A percentile compares a stretch with the other conserved stretches of the same genome.
Conservation (phyloP, 1,140 invertebrate genomes). For the Radopholus similis region DNA sequence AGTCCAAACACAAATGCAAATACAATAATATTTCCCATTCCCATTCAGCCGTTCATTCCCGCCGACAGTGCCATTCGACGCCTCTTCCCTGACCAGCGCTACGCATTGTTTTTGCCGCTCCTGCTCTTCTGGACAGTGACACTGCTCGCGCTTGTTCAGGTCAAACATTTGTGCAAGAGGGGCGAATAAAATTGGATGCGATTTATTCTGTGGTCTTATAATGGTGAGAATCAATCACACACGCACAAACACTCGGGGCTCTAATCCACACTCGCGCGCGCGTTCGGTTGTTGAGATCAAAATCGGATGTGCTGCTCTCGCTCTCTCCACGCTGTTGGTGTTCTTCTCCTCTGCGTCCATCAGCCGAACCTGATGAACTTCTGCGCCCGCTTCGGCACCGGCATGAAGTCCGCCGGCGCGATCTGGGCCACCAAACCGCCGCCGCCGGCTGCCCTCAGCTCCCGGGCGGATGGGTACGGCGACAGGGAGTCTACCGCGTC, state of each 20-base stretch:
- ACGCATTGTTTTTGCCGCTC: conserved; percentile 6
- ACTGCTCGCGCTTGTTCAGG: neutral
- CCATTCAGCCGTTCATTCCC: conserved; percentile 27
- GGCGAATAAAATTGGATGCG: neutral
- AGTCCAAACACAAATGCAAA: neutral
- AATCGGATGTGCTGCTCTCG: neutral
- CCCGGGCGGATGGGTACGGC: neutral
- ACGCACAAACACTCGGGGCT: no score
- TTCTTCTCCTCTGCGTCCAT: neutral
- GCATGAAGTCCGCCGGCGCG: no score
- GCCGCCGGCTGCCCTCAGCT: neutral
- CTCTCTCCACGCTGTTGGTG: neutral
- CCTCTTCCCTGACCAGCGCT: conserved; percentile 13
- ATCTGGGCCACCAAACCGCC: neutral
- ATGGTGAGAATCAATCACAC: neutral
- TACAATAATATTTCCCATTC: neutral
- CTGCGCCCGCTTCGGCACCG: conserved; percentile 25
- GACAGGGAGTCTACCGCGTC: conserved; percentile 3
- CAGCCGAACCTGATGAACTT: conserved; percentile 30
- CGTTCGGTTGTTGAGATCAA: neutral
- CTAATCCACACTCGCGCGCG: no score
- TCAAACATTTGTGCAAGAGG: neutral
- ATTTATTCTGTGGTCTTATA: neutral
- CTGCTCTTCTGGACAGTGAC: conserved; percentile 14
- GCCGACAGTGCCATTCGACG: neutral